Evolutionary conservation across 2,888 invertebrate genomes (phyloP), one percentile per base, ranked within the genome.

Genomic region (Neoascia interrupta): DNA sequence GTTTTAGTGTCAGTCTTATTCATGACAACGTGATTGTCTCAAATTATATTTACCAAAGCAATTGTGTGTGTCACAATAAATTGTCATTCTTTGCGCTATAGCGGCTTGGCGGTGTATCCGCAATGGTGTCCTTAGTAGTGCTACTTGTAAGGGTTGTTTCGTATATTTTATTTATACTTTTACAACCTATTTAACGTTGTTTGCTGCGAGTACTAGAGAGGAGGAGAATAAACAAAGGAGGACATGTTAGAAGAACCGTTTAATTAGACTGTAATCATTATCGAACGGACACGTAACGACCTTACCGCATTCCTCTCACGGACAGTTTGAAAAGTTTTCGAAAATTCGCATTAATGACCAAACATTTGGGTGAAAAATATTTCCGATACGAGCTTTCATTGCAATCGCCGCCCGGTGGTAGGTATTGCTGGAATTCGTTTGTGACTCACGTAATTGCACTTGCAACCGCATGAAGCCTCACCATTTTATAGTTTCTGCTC

Each of bases 11-110:
- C 34, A 11, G 6, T 37, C 36, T 11, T 53, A 18, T 28, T 45
- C 36, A 16, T 39, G 53, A 63, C 54, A 64, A 31, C 49, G 51
- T 64, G 49, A 66, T 66, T 66, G 66, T 58, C 58, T 66, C 51
- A 66, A 73, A 53, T 66, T 64, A 66, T 66, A 73, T 66, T 73
- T 73, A 49, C 56, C 49, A 41, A 56, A 72, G 54, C 63, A 63
- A 63, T 72, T 63, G 54, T 54, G 61, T 63, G 13, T 72, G 72
- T 56, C 72, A 63, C 39, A 72, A 60, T 45, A 60, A 66, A 45
- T 23, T 51, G 36, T 66, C 37, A 60, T 66, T 60, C 49, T 73
- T 73, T 58, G 43, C 34, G 45, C 19, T 16, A 51, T n/a, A 34
- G 16, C 28, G 45, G 6, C 18, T 11, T 21, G 34, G 41, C 13